Conservation (phyloP, 2,113 vertebrate genomes). For the Recurvirostra avosetta region DNA sequence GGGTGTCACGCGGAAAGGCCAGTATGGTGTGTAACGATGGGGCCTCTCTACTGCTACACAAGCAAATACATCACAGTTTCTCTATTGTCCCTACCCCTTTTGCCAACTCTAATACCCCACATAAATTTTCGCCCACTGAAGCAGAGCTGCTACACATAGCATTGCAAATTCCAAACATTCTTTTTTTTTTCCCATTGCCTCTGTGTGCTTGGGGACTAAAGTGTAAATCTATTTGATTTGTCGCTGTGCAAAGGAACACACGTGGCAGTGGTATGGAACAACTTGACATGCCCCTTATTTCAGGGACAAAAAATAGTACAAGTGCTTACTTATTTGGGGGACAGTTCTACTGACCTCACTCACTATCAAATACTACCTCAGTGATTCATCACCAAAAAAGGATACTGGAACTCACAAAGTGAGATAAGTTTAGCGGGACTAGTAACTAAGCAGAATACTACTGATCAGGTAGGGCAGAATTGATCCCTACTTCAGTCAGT, state of each 20-base stretch:
- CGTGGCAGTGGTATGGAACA: neutral
- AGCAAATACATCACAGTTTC: neutral
- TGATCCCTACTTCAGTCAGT: neutral
- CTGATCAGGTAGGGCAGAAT: neutral
- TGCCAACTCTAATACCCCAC: conserved; percentile 25
- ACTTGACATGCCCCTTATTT: neutral
- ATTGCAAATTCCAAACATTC: conserved; percentile 44
- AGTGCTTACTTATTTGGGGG: neutral
- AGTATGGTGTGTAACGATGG: neutral
- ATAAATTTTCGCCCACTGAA: conserved; percentile 46
- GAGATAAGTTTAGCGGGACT: neutral
- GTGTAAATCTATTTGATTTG: neutral
- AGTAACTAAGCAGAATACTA: neutral
- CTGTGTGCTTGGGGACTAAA: neutral
- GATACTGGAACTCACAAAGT: neutral
- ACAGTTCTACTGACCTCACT: neutral
- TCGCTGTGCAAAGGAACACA: neutral
- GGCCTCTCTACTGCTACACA: neutral
- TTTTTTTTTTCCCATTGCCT: neutral
- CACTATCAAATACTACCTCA: neutral
- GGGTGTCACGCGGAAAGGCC: neutral
- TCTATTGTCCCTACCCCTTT: neutral
- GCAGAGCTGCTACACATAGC: conserved; percentile 45
- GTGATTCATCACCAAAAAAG: neutral
- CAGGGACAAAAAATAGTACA: neutral